Conservation (phyloP, 1,140 invertebrate genomes). For the Drosophila carrolli region DNA sequence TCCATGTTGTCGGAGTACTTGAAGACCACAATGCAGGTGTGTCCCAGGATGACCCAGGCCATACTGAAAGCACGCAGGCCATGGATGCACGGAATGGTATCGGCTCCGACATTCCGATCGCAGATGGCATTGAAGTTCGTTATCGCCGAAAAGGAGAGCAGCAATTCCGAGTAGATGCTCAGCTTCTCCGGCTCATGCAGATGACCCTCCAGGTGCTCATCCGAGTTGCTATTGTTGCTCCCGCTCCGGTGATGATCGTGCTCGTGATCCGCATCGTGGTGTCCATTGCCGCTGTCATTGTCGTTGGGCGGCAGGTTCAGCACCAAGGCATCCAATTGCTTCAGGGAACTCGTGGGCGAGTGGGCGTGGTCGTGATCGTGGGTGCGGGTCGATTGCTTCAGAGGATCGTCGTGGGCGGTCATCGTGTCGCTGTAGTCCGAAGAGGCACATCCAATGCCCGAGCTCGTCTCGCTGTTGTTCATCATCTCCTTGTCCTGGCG, state of each 20-base stretch:
- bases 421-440: slow-evolving; percentile 84
- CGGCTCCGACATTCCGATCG: slow-evolving; percentile 90
- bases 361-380: slow-evolving; percentile 33
- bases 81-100: slow-evolving; percentile 93
- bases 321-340: slow-evolving; percentile 77
- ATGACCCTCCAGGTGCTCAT: slow-evolving; percentile 86
- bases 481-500: slow-evolving; percentile 82
- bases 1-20: slow-evolving; percentile 95
- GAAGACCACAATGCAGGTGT: slow-evolving; percentile 93
- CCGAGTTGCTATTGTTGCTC: slow-evolving; percentile 87
- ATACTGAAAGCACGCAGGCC: slow-evolving; percentile 94
- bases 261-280: slow-evolving; percentile 80
- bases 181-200: slow-evolving; percentile 82
- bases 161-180: slow-evolving; percentile 88
- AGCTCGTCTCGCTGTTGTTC: slow-evolving; percentile 83
- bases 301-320: slow-evolving; percentile 74
- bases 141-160: slow-evolving; percentile 92
- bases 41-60: slow-evolving; percentile 96
- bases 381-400: slow-evolving; percentile 55
- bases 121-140: slow-evolving; percentile 91
- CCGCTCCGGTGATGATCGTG: slow-evolving; percentile 75
- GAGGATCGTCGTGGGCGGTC: slow-evolving; percentile 62
- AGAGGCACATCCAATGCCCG: slow-evolving; percentile 84
- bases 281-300: slow-evolving; percentile 69
- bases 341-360: slow-evolving; percentile 66